Percentiles rank a stretch among this genome's conserved stretches.
These are phyloP conservation scores for Sus scrofa DNA, from an alignment of 2,113 vertebrate genomes.

Conservation along the genomic window DNA sequence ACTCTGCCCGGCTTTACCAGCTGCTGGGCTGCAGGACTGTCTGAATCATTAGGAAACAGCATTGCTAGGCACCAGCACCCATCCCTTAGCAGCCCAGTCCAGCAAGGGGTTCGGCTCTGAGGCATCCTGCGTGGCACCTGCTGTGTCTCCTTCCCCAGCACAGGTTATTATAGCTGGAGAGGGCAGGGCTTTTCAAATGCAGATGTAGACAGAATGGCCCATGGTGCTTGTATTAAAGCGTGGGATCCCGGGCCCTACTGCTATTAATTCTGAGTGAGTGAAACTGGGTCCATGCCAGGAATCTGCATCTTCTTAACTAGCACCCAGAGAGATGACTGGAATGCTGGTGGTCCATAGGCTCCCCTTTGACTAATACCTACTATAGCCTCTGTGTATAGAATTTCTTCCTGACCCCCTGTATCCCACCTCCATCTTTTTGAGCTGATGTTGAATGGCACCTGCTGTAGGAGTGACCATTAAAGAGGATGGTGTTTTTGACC, in stretches of 20 bases:
- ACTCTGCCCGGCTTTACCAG: background rate
- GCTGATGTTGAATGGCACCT: background rate
- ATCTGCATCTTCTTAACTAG: background rate
- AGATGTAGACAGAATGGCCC: too few species aligned
- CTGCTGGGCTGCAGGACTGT: background rate
- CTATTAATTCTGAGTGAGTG: background rate
- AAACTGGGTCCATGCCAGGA: background rate
- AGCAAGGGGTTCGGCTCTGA: background rate
- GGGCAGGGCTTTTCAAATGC: background rate
- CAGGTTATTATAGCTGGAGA: too few species aligned
- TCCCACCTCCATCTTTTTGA: background rate
- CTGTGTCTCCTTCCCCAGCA: too few species aligned
- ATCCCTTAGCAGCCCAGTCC: background rate
- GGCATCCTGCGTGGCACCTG: accelerated
- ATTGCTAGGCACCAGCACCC: background rate
- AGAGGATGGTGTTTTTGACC: background rate
- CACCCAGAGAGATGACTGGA: too few species aligned
- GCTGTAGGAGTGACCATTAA: background rate
- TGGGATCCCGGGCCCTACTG: background rate
- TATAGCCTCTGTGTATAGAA: background rate
- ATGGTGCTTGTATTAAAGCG: background rate
- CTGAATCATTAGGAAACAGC: background rate
- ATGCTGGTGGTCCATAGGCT: background rate
- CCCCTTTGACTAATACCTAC: background rate
- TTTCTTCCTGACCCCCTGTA: background rate